These are phyloP conservation scores for Tipula unca DNA, from an alignment of 2,888 invertebrate genomes.

Conservation along the genomic window DNA sequence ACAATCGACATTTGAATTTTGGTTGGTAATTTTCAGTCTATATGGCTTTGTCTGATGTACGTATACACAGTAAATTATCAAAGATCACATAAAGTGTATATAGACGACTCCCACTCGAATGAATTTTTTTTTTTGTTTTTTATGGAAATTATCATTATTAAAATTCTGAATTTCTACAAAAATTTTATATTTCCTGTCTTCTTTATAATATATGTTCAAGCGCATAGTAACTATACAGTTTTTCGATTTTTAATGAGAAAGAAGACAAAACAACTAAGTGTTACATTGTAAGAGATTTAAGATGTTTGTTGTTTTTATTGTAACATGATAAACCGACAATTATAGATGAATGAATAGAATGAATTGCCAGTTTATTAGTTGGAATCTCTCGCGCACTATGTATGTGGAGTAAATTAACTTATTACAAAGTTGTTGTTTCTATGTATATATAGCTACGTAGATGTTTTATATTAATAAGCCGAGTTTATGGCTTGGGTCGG, in stretches of 20 bases:
- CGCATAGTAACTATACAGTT: neutral
- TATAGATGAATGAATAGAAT: neutral
- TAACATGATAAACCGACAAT: neutral
- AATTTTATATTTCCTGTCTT: neutral
- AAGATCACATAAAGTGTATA: neutral
- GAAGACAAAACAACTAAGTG: neutral
- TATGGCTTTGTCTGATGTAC: neutral
- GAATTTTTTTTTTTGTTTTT: neutral
- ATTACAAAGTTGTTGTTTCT: neutral
- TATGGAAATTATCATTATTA: conserved; percentile 14
- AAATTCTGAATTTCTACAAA: neutral
- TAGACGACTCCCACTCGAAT: neutral
- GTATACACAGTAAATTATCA: neutral
- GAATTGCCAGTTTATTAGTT: neutral
- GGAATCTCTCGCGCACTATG: neutral
- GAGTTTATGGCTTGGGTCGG: neutral
- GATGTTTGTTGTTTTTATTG: neutral
- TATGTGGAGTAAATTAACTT: neutral
- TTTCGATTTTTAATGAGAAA: neutral
- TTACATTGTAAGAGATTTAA: conserved; percentile 14
- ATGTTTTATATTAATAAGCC: neutral
- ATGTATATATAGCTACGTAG: neutral
- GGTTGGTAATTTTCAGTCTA: neutral
- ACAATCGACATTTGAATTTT: neutral
- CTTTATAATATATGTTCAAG: neutral